Evolutionary conservation across 2,888 invertebrate species (phyloP).

Genomic region (Masnerella sp.): DNA sequence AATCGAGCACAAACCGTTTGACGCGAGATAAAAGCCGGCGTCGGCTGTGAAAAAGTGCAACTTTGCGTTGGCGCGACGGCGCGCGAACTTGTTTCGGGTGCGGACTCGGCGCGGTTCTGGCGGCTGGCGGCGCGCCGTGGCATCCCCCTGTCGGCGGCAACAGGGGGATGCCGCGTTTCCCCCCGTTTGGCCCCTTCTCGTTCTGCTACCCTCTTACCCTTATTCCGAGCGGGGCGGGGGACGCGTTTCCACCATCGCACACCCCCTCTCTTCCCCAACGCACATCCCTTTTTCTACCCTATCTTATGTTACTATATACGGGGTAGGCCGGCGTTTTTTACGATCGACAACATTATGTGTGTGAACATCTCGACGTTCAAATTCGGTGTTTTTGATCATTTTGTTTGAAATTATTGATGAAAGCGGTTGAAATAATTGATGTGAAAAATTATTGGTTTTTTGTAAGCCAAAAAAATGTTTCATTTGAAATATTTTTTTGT

Average conservation of each 20-base stretch:
- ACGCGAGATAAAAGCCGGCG: background rate
- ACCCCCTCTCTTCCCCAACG: constrained; percentile 49
- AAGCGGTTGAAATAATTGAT: too few species aligned
- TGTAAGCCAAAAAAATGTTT: too few species aligned
- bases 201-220: constrained; percentile 58
- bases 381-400: too few species aligned
- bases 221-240: constrained; percentile 41
- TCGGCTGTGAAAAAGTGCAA: background rate
- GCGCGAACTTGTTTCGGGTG: constrained; percentile 22
- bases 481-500: too few species aligned
- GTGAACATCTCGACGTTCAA: too few species aligned
- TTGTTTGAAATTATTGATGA: too few species aligned
- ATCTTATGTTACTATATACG: constrained; percentile 54
- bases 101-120: constrained; percentile 35
- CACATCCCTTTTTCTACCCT: constrained; percentile 56
- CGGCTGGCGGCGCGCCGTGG: constrained; percentile 47
- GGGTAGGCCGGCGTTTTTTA: constrained; percentile 48
- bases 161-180: too few species aligned
- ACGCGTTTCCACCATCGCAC: constrained; percentile 52
- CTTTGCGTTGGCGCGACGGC: background rate
- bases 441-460: too few species aligned
- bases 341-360: too few species aligned
- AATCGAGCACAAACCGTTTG: too few species aligned
- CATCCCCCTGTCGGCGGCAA: constrained; percentile 54
- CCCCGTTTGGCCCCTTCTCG: constrained; percentile 58